Percentiles rank a stretch among this genome's conserved stretches.
Evolutionary conservation across 2,113 vertebrate species (phyloP).

Genomic region (Podiceps cristatus): DNA sequence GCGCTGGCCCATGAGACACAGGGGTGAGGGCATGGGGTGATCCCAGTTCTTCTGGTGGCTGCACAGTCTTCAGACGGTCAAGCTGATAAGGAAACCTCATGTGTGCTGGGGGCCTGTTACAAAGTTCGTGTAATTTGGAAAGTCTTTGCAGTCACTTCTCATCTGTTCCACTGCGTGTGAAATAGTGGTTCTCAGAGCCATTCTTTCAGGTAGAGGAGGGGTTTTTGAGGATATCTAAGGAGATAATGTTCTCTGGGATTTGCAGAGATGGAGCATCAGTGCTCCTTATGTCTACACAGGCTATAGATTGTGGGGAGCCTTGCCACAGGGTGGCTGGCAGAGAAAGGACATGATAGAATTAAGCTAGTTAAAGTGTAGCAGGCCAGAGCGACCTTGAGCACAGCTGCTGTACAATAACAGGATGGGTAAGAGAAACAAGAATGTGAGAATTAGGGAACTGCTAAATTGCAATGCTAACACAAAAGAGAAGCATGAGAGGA

Average conservation of each 20-base stretch:
- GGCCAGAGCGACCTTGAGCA: too few species aligned
- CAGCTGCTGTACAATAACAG: too few species aligned
- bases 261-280: background rate
- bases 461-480: too few species aligned
- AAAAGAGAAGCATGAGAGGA: too few species aligned
- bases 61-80: background rate
- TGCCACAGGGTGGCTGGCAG: too few species aligned
- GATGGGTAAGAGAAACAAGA: too few species aligned
- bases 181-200: background rate
- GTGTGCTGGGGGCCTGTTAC: background rate
- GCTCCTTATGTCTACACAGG: background rate
- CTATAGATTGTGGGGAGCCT: too few species aligned
- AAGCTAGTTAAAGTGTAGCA: too few species aligned
- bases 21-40: background rate
- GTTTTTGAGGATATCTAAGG: background rate
- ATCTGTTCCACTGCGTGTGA: background rate
- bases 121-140: accelerated
- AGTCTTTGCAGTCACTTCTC: background rate
- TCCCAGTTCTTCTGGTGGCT: background rate
- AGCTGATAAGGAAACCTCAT: background rate
- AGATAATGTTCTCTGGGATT: background rate
- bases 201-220: background rate
- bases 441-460: too few species aligned
- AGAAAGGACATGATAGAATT: too few species aligned
- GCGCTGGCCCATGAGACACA: accelerated